phyloP scores from a whole-genome alignment of 2,888 invertebrate genomes.

The Troglohyphantes excavatus region DNA sequence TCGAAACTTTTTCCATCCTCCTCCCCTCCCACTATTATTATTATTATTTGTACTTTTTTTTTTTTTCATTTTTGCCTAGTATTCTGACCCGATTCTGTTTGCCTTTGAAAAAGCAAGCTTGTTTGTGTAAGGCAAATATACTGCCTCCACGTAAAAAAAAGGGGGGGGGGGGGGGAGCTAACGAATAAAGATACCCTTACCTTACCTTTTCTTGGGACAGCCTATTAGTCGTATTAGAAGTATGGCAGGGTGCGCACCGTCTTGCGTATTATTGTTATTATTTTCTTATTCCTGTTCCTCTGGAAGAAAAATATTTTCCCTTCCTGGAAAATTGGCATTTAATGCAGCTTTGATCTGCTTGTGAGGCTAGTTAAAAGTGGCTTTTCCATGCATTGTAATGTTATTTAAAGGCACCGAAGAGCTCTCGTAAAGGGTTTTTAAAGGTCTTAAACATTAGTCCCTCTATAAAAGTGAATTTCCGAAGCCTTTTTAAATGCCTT shows the following conservation, averaged over 20 bases:
- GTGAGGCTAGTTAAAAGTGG: conserved; percentile 54
- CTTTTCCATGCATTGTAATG: conserved; percentile 51
- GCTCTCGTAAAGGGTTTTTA: conserved; percentile 27
- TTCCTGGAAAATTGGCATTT: conserved; percentile 43
- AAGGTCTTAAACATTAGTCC: conserved; percentile 27
- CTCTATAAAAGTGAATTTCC: conserved; percentile 44
- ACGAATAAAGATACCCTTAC: conserved; percentile 58
- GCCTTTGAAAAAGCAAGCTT: conserved; percentile 43
- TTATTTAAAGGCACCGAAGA: conserved; percentile 47
- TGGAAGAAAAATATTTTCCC: neutral
- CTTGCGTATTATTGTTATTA: neutral
- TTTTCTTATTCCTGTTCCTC: neutral
- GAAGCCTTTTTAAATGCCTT: conserved; percentile 49
- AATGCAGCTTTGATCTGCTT: conserved; percentile 46
- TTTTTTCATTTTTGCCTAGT: conserved; percentile 46
- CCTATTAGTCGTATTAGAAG: conserved; percentile 72
- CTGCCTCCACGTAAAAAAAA: neutral
- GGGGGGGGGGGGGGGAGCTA: conserved; percentile 5
- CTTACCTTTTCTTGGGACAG: conserved; percentile 34
- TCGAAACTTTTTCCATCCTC: conserved; percentile 49
- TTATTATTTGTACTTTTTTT: conserved; percentile 37
- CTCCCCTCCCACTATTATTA: conserved; percentile 3
- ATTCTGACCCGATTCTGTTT: conserved; percentile 47
- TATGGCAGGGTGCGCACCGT: neutral
- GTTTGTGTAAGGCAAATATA: conserved; percentile 36